These are phyloP conservation scores for Athalia cordata DNA, from an alignment of 2,888 invertebrate species.

Conservation along the genomic window DNA sequence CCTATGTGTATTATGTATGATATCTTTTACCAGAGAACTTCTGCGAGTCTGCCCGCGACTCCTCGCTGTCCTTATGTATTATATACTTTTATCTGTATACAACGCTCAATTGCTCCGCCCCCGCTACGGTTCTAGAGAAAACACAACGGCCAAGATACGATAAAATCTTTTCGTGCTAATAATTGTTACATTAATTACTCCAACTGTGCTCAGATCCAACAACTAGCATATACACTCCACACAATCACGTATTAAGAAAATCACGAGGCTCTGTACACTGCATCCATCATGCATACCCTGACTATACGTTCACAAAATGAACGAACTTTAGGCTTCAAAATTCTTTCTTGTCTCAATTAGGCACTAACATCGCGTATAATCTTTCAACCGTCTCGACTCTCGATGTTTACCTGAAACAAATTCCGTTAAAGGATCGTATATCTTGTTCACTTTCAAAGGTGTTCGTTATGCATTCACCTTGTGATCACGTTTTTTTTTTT, in stretches of 20 bases:
- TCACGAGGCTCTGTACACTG: slow-evolving; percentile 30
- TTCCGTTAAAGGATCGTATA: no score
- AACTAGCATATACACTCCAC: slow-evolving; percentile 19
- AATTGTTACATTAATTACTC: slow-evolving; percentile 68
- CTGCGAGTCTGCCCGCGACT: background rate
- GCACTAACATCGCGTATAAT: no score
- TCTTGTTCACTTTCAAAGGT: no score
- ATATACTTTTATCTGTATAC: no score
- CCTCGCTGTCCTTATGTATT: no score
- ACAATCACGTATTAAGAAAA: slow-evolving; percentile 15
- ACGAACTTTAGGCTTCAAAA: slow-evolving; percentile 3
- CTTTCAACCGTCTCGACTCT: background rate
- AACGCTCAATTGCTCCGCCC: background rate
- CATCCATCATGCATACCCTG: background rate
- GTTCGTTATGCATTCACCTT: no score
- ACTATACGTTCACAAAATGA: background rate
- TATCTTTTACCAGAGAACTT: slow-evolving; percentile 22
- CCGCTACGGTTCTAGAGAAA: slow-evolving; percentile 36
- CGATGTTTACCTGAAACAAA: background rate
- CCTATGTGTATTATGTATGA: slow-evolving; percentile 23
- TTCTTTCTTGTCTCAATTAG: slow-evolving; percentile 3
- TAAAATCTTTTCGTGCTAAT: slow-evolving; percentile 69
- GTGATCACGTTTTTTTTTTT: background rate
- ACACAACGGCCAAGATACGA: slow-evolving; percentile 52
- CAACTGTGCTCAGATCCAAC: slow-evolving; percentile 34